phyloP scores from a whole-genome alignment of 2,113 vertebrate species.

The Donacobius atricapilla region DNA sequence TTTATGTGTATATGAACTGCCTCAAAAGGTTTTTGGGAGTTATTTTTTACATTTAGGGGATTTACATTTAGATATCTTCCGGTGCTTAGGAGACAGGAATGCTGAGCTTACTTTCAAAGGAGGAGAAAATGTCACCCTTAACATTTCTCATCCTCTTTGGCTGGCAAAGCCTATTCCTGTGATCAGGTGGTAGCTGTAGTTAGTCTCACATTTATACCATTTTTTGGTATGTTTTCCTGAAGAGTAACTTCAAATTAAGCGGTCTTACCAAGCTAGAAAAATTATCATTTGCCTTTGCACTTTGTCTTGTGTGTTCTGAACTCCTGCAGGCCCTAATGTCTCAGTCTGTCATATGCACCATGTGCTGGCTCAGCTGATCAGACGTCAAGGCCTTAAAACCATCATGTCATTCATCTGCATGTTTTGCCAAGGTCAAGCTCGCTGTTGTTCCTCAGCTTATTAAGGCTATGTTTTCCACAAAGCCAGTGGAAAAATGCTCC shows the following conservation, averaged over 20 bases:
- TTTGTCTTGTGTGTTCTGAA: neutral
- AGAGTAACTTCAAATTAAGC: neutral
- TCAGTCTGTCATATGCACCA: neutral
- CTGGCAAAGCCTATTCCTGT: neutral
- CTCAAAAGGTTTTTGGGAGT: rapidly evolving
- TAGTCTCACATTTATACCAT: neutral
- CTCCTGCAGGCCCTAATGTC: neutral
- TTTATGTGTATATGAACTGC: neutral
- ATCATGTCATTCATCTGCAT: neutral
- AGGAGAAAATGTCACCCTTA: neutral
- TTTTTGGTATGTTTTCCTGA: neutral
- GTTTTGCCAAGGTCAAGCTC: neutral
- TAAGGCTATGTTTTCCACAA: neutral
- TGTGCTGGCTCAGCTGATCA: neutral
- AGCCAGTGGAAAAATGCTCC: neutral
- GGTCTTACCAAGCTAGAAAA: neutral
- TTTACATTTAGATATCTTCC: neutral
- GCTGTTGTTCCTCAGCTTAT: neutral
- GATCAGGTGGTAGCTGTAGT: neutral
- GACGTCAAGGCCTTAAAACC: neutral
- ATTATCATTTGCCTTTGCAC: neutral
- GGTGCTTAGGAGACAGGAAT: neutral
- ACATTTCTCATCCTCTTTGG: neutral
- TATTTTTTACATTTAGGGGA: neutral
- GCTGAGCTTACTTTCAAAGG: neutral